A percentile compares a stretch with the other conserved stretches of the same genome.
phyloP scores from a whole-genome alignment of 2,888 invertebrate genomes.

The Microplitis deprimator region DNA sequence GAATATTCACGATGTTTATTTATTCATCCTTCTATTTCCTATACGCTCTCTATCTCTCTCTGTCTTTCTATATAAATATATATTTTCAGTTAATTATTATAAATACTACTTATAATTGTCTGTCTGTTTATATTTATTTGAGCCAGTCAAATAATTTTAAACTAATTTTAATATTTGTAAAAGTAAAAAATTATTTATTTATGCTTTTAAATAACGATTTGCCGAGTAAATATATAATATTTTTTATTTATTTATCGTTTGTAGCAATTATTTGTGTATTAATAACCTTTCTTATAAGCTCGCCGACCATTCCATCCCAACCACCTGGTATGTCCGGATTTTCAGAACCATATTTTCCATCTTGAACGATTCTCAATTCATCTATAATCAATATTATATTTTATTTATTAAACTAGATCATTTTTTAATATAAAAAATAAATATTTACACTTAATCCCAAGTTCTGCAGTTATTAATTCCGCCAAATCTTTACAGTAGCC shows the following conservation, averaged over 20 bases:
- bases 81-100: no score
- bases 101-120: no score
- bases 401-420: background rate
- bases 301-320: constrained; percentile 92
- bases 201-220: no score
- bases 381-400: constrained; percentile 73
- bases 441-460: constrained; percentile 88
- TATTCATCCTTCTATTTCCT: constrained; percentile 19
- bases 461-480: constrained; percentile 83
- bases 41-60: background rate
- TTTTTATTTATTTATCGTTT: background rate
- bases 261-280: background rate
- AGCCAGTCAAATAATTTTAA: no score
- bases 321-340: constrained; percentile 82
- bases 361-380: constrained; percentile 87
- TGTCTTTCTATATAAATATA: no score
- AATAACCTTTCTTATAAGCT: constrained; percentile 84
- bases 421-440: constrained; percentile 10
- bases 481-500: constrained; percentile 95
- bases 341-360: constrained; percentile 87
- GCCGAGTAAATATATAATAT: no score
- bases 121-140: no score
- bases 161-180: no score
- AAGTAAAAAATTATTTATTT: no score
- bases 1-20: constrained; percentile 37